Base-by-base conservation (phyloP, 1,140 invertebrate species). In the Bombus breviceps region DNA sequence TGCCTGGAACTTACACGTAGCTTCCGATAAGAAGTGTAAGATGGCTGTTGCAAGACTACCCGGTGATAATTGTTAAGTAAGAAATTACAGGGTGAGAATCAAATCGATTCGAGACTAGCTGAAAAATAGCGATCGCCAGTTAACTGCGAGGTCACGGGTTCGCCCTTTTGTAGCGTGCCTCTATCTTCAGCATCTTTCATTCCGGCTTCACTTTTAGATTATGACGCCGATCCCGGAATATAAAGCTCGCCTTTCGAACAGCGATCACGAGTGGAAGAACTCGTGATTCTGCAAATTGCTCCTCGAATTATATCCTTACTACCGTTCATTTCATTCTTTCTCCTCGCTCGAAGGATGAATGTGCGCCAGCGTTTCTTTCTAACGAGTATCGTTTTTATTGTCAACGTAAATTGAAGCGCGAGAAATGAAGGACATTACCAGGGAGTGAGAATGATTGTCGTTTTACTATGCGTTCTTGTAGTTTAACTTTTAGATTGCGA, bases 241-340 rank as follows among this genome's bases (percentile, higher is more conserved):
- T 86, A 81, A 89, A 86, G 85, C 80, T 72, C 88, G 83, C 37
- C 64, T 59, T 69, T 82, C 75, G 76, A 88, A 37, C 80, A 84
- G 32, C 72, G 83, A 89, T 86, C 87, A 64, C 78, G 87, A 89
- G 88, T 59, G 59, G 28, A 57, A 47, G 62, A 80, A 85, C 83
- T 79, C 83, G 78, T 77, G 88, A 89, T 89, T 80, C 78, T 78
- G 88, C 88, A 89, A 89, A 89, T 86, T 89, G 87, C 83, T 43
- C 41, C 62, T 66, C 68, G 64, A 89, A 89, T 73, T 85, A 75
- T 80, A 68, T 89, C 69, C 59, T 73, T 64, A 78, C 59, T 75
- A 75, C n/a, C 88, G 78, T 57, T 18, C 62, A 41, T 57, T 85
- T 39, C 53, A 81, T 32, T 69, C 47, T 47, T 66, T 53, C 34